These are phyloP conservation scores for Apostichopus leukothele DNA, from an alignment of 53 echinoderm and acorn worm species.

Conservation along the genomic window DNA sequence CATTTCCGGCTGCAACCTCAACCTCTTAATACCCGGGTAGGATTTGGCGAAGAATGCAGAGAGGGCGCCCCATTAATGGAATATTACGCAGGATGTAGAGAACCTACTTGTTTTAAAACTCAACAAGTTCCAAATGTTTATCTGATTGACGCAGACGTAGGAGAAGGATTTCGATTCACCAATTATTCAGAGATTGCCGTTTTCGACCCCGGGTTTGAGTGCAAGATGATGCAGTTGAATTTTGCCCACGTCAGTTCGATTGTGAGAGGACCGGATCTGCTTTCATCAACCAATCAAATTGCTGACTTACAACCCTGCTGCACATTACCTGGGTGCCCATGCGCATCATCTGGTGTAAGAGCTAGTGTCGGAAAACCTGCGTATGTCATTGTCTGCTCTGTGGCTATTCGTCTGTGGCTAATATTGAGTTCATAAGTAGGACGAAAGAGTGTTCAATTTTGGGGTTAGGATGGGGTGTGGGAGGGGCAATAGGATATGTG, in stretches of 20 bases:
- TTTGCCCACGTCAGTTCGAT: background rate
- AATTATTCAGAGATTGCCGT: background rate
- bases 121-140: slow-evolving; percentile 4
- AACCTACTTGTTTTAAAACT: background rate
- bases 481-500: too few species aligned
- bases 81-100: slow-evolving; percentile 11
- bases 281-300: background rate
- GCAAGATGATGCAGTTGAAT: background rate
- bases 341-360: too few species aligned
- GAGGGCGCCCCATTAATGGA: slow-evolving; percentile 4
- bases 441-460: too few species aligned
- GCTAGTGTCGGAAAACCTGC: too few species aligned
- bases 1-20: slow-evolving; percentile 28
- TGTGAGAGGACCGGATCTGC: background rate
- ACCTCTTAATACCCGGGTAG: background rate
- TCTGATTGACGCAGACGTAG: slow-evolving; percentile 15
- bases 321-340: too few species aligned
- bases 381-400: too few species aligned
- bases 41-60: slow-evolving; percentile 2
- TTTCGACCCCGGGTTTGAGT: background rate
- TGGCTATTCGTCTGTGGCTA: too few species aligned
- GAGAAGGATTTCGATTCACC: slow-evolving; percentile 22
- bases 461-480: too few species aligned
- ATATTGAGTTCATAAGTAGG: too few species aligned
- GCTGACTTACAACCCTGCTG: too few species aligned